These are phyloP conservation scores for Seira ritae DNA, from an alignment of 2,888 invertebrate species.

Conservation along the genomic window DNA sequence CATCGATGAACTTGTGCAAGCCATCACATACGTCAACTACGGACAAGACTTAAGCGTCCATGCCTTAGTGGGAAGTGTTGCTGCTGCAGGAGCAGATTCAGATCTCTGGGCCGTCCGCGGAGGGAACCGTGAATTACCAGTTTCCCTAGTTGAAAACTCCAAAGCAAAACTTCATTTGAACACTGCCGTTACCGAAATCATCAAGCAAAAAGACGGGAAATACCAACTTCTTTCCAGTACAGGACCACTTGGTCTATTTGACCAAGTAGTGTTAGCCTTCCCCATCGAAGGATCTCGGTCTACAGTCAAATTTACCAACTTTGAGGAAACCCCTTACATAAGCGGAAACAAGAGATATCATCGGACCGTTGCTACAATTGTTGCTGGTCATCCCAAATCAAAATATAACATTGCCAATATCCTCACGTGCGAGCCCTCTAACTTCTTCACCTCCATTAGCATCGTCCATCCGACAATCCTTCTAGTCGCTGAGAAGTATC, in stretches of 20 bases:
- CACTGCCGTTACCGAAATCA: constrained; percentile 65
- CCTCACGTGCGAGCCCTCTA: constrained; percentile 77
- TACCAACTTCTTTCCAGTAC: constrained; percentile 42
- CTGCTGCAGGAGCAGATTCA: constrained; percentile 79
- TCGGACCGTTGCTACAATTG: constrained; percentile 79
- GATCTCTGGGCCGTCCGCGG: constrained; percentile 80
- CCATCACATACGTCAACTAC: constrained; percentile 80
- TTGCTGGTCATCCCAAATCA: constrained; percentile 78
- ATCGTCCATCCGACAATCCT: constrained; percentile 69
- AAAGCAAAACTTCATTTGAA: constrained; percentile 75
- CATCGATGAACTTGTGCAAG: constrained; percentile 79
- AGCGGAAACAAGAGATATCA: constrained; percentile 77
- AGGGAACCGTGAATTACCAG: constrained; percentile 79
- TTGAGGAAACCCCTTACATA: constrained; percentile 75
- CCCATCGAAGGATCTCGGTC: constrained; percentile 77
- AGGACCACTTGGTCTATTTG: constrained; percentile 72
- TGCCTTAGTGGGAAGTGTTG: constrained; percentile 78
- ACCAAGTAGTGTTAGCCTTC: constrained; percentile 80
- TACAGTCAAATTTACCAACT: constrained; percentile 77
- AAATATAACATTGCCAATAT: constrained; percentile 75
- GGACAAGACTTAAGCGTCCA: constrained; percentile 79
- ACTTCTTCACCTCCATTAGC: constrained; percentile 77
- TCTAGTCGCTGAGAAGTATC: constrained; percentile 71
- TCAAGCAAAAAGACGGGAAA: constrained; percentile 75
- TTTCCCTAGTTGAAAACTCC: constrained; percentile 75